Conservation (phyloP, 1,140 invertebrate genomes). For the Tetragonula clypearis region DNA sequence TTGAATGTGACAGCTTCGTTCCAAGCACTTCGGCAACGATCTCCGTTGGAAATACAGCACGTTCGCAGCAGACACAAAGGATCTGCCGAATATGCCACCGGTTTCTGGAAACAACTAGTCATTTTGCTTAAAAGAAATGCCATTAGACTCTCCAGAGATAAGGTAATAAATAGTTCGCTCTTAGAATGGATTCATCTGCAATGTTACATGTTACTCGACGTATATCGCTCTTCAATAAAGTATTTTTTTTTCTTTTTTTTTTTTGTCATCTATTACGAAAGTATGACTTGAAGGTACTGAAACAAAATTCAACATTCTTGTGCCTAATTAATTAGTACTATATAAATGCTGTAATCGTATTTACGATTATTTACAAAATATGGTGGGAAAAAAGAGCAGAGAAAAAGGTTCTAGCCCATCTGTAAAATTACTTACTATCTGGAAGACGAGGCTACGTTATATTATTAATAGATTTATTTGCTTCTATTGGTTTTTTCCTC, state of each 20-base stretch:
- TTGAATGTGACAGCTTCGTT: slow-evolving; percentile 56
- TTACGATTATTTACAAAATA: not conserved
- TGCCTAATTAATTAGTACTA: not conserved
- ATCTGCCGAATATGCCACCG: slow-evolving; percentile 78
- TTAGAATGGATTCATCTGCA: not conserved
- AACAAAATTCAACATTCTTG: not conserved
- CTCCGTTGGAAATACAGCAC: slow-evolving; percentile 35
- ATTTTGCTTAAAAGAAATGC: slow-evolving; percentile 84
- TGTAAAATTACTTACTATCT: not conserved
- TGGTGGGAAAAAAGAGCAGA: not conserved
- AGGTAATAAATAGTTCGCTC: slow-evolving; percentile 61
- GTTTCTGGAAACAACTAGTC: slow-evolving; percentile 83
- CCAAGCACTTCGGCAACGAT: slow-evolving; percentile 39
- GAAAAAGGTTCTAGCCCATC: not conserved
- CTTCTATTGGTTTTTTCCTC: not conserved
- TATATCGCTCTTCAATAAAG: not conserved
- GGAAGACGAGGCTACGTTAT: not conserved
- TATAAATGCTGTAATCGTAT: not conserved
- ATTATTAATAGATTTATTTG: not conserved
- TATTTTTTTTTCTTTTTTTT: not conserved
- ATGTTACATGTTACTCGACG: not conserved
- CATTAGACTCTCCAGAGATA: slow-evolving; percentile 78
- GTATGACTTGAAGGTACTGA: not conserved
- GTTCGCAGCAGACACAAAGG: slow-evolving; percentile 19
- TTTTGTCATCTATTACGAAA: not conserved